Evolutionary conservation across 2,888 invertebrate species (phyloP), one percentile per base, ranked within the genome.

Genomic region (Exephanes ischioxanthus): DNA sequence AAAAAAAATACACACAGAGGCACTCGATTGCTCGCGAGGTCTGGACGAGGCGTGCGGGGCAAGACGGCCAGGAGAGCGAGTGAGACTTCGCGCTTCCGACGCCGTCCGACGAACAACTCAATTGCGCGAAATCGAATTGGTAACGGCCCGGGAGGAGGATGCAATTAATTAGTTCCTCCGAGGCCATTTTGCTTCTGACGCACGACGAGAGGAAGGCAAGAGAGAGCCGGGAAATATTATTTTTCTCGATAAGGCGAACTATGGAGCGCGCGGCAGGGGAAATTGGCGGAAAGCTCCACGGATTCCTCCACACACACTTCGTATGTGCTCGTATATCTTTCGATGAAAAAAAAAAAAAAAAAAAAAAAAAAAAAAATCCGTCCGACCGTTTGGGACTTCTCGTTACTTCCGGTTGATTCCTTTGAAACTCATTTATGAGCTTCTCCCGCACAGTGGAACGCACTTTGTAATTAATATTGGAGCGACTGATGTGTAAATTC

Each of bases 101-200:
- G 71, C 85, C 66, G 72, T 79, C 78, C 80, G 71, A 72, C 53
- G 90, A 91, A 92, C 91, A 91, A 91, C 90, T 92, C 91, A 90
- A 91, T 93, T 92, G 92, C 88, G 90, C 89, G 90, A 91, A 92
- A 94, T 93, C 92, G 91, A 93, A 93, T 93, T 93, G 92, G 89
- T 88, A 89, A 89, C 86, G 85, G 88, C 88, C 41, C 78, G 77
- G 72, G 72, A 89, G 85, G 87, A 88, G 88, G 90, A 92, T 91
- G 92, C 91, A 92, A 94, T 94, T 93, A 93, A 94, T 94, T 93
- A 92, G 91, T 91, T 92, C 76, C 48, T 68, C 26, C 66, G 91
- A 88, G 89, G 89, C 89, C 92, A 89, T 91, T 90, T 92, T 92
- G 92, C 89, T 89, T 84, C 89, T 89, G 93, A 92, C 92, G 66